These are phyloP conservation scores for Drosophila aff. DNA, from an alignment of 1,140 invertebrate species.

Conservation along the genomic window DNA sequence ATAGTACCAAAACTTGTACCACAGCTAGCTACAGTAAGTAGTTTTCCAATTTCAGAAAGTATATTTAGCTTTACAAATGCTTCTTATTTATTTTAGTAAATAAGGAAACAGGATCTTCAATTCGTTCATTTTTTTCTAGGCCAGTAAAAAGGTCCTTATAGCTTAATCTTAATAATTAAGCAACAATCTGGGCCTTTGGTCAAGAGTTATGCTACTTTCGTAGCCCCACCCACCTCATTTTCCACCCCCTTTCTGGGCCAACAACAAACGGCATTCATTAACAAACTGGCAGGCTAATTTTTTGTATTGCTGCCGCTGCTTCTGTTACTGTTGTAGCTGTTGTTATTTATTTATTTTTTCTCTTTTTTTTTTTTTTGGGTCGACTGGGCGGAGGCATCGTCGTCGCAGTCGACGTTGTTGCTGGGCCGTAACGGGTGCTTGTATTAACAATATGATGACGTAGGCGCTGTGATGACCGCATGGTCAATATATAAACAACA, in stretches of 20 bases:
- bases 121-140: neutral
- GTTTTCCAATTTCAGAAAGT: neutral
- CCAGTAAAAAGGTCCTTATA: neutral
- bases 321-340: constrained; percentile 27
- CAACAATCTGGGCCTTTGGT: constrained; percentile 1
- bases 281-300: constrained; percentile 44
- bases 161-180: constrained; percentile 5
- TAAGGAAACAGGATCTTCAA: neutral
- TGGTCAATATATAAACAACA: constrained; percentile 33
- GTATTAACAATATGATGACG: constrained; percentile 68
- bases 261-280: constrained; percentile 36
- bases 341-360: constrained; percentile 49
- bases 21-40: neutral
- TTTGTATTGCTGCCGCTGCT: constrained; percentile 16
- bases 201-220: constrained; percentile 7
- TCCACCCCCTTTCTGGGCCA: constrained; percentile 5
- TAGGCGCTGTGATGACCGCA: constrained; percentile 57
- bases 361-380: constrained; percentile 39
- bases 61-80: neutral
- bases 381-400: constrained; percentile 46
- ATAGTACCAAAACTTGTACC: neutral
- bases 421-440: constrained; percentile 67
- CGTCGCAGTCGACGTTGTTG: constrained; percentile 30
- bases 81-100: neutral
- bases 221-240: neutral